Percentiles rank a stretch among this genome's conserved stretches.
These are phyloP conservation scores for Orthonyx spaldingii DNA, from an alignment of 2,113 vertebrate genomes.

Conservation along the genomic window DNA sequence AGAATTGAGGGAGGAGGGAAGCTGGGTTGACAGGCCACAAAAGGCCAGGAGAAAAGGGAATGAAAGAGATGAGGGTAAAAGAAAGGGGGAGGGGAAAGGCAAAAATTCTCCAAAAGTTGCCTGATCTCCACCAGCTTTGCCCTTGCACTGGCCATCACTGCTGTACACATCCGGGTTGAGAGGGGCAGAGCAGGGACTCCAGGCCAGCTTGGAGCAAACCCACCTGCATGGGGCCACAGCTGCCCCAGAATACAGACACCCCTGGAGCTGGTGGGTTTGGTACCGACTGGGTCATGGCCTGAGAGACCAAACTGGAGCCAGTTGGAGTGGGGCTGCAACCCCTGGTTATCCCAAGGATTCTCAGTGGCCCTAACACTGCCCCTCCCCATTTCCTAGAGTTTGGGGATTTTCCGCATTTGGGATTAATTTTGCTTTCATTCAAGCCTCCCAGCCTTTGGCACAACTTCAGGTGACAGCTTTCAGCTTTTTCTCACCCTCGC, in stretches of 20 bases:
- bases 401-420: not conserved
- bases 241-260: fast-evolving
- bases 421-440: not conserved
- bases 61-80: not conserved
- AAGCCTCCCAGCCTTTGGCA: not conserved
- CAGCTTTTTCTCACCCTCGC: not conserved
- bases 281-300: fast-evolving
- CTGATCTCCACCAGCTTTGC: not conserved
- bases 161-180: fast-evolving
- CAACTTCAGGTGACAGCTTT: not conserved
- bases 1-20: not conserved
- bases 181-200: not conserved
- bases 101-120: not conserved
- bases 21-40: not conserved
- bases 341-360: fast-evolving
- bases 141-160: fast-evolving
- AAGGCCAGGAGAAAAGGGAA: not conserved
- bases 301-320: fast-evolving
- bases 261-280: fast-evolving
- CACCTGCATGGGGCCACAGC: fast-evolving
- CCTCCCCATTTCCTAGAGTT: not conserved
- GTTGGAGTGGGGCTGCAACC: fast-evolving
- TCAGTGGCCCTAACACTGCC: not conserved
- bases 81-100: fast-evolving
- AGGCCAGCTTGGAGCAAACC: not conserved